Percentiles rank a stretch among this genome's conserved stretches.
These are phyloP conservation scores for Camarhynchus parvulus DNA, from an alignment of 2,113 vertebrate species.

Conservation along the genomic window DNA sequence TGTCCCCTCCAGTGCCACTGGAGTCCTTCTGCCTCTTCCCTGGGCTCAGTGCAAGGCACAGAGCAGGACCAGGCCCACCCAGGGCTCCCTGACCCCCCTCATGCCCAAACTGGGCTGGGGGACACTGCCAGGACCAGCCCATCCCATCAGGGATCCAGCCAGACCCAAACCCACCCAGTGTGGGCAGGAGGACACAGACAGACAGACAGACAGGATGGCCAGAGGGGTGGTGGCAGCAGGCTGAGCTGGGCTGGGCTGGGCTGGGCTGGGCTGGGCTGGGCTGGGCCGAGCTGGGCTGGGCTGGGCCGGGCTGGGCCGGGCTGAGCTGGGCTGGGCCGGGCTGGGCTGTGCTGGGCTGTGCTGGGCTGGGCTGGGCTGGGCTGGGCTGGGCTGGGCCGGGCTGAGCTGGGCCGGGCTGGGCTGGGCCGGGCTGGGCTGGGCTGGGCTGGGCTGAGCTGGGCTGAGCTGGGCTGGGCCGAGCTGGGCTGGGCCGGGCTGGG, in stretches of 20 bases:
- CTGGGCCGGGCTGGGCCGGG: too few species aligned
- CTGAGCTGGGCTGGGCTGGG: too few species aligned
- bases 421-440: too few species aligned
- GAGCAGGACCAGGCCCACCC: background rate
- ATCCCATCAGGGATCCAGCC: background rate
- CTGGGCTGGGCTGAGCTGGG: too few species aligned
- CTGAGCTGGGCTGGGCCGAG: too few species aligned
- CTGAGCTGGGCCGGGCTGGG: too few species aligned
- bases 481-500: too few species aligned
- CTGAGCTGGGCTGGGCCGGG: too few species aligned
- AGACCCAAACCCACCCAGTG: background rate
- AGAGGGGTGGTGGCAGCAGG: accelerated
- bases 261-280: accelerated
- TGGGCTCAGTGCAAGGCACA: background rate
- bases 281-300: too few species aligned
- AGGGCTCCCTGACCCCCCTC: background rate
- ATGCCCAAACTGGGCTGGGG: background rate
- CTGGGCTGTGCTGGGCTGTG: too few species aligned
- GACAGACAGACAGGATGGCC: background rate
- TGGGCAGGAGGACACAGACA: background rate
- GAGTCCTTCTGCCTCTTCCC: background rate
- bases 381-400: too few species aligned
- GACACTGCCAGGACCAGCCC: background rate
- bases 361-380: too few species aligned
- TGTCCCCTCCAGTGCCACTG: background rate